Evolutionary conservation across 1,140 invertebrate species (phyloP), one percentile per base, ranked within the genome.

Genomic region (Drosophila pseudoananassae): DNA sequence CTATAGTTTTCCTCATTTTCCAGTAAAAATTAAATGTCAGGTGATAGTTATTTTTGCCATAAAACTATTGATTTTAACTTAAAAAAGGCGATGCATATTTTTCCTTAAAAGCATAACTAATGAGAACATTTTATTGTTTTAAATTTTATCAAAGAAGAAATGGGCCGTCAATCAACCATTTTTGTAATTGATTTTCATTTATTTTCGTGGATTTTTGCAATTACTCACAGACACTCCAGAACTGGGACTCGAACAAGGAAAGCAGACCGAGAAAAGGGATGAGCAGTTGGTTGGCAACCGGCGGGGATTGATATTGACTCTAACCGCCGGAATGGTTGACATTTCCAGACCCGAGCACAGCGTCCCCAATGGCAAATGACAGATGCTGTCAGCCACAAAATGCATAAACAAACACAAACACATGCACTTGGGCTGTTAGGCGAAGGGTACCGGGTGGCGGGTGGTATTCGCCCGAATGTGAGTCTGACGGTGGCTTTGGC

Each of bases 331-430:
- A 29, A 38, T 79, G 80, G 74, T 81, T 82, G 78, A 82, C 78
- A 81, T 81, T 73, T 40, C 53, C 54, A 60, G 57, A 27, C 40
- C 73, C 63, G 15, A 52, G 25, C 46, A 45, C 51, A 31, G 46
- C 64, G 63, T 17, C 43, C 53, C 55, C 71, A 72, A 88, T 87
- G 83, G 83, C 84, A 83, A 89, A 63, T 88, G 84, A 88, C 83
- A 88, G 83, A 88, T 88, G 83, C 83, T 88, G 83, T 88, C 83
- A 88, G 65, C 83, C 82, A 82, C 82, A 87, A 88, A 75, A 79
- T 74, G 76, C 60, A 81, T 74, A 83, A 63, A 69, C 78, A 81
- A 79, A 85, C 59, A 79, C 50, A 68, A 27, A 31, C 29, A 61
- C 27, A 76, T 25, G 53, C 31, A 61, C 50, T 6, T 43, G 3